Evolutionary conservation across 2,113 vertebrate genomes (phyloP).

Genomic region (Sinosuthora webbiana): DNA sequence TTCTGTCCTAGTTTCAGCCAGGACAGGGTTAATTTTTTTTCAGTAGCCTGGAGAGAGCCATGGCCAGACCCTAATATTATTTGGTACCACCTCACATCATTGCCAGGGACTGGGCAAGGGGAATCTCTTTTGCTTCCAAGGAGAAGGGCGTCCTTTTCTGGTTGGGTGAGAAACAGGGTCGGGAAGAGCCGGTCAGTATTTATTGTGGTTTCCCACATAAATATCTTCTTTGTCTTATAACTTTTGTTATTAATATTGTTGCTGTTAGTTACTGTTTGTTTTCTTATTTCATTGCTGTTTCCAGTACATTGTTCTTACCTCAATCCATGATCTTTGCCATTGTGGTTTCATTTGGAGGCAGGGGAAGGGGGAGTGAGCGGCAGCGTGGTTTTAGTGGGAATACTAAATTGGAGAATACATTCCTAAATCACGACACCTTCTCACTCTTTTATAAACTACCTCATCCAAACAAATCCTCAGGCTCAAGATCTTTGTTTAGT

Average conservation of each 20-base stretch:
- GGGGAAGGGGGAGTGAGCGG: rapidly evolving
- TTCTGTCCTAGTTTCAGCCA: background rate
- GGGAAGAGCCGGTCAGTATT: rapidly evolving
- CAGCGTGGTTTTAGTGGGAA: background rate
- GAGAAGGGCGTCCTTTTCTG: rapidly evolving
- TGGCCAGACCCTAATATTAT: background rate
- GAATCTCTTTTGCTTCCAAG: background rate
- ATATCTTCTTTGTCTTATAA: background rate
- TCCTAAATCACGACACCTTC: background rate
- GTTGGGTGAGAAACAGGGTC: rapidly evolving
- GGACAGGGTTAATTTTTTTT: background rate
- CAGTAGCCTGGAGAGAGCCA: background rate
- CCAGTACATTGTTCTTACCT: background rate
- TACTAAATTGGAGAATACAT: background rate
- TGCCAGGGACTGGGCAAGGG: background rate
- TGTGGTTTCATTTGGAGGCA: rapidly evolving
- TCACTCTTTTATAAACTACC: background rate
- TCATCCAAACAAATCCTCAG: background rate
- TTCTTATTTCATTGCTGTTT: background rate
- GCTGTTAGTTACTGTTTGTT: background rate
- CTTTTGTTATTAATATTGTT: background rate
- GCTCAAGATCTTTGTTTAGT: background rate
- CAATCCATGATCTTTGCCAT: background rate
- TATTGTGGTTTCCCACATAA: background rate
- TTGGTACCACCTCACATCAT: background rate